A percentile compares a stretch with the other conserved stretches of the same genome.
phyloP scores from a whole-genome alignment of 2,888 invertebrate genomes.

The Chloromyia formosa region DNA sequence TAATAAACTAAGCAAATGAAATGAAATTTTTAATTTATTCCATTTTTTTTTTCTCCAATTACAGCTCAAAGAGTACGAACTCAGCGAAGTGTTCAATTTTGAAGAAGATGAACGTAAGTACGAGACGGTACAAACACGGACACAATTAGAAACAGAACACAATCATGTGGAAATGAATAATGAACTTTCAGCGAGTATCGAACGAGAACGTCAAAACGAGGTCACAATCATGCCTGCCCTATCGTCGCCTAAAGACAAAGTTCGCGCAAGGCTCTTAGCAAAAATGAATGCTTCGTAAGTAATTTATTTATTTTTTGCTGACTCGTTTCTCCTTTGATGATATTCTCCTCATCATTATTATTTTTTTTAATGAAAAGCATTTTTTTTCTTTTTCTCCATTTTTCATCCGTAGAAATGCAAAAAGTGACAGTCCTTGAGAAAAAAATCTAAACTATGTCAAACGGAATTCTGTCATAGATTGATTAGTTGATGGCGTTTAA shows the following conservation, averaged over 20 bases:
- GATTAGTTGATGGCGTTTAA: too few species aligned
- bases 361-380: not conserved
- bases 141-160: conserved; percentile 63
- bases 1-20: too few species aligned
- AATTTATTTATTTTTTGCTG: conserved; percentile 41
- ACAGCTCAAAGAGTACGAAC: conserved; percentile 86
- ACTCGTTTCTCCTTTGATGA: not conserved
- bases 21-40: too few species aligned
- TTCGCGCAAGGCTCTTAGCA: conserved; percentile 60
- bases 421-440: not conserved
- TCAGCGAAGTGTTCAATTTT: conserved; percentile 87
- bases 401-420: not conserved
- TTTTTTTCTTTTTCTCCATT: not conserved
- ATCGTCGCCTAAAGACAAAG: conserved; percentile 64
- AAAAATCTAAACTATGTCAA: too few species aligned
- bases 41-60: conserved; percentile 49
- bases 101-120: conserved; percentile 80
- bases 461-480: too few species aligned
- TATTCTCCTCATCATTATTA: not conserved
- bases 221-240: conserved; percentile 64
- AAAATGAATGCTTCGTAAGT: conserved; percentile 64
- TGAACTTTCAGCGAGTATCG: conserved; percentile 81
- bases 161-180: conserved; percentile 74
- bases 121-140: conserved; percentile 70
- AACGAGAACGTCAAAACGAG: conserved; percentile 78